Percentiles rank a stretch among this genome's conserved stretches.
These are phyloP conservation scores for Tinea semifulvella DNA, from an alignment of 2,888 invertebrate genomes.

Conservation along the genomic window DNA sequence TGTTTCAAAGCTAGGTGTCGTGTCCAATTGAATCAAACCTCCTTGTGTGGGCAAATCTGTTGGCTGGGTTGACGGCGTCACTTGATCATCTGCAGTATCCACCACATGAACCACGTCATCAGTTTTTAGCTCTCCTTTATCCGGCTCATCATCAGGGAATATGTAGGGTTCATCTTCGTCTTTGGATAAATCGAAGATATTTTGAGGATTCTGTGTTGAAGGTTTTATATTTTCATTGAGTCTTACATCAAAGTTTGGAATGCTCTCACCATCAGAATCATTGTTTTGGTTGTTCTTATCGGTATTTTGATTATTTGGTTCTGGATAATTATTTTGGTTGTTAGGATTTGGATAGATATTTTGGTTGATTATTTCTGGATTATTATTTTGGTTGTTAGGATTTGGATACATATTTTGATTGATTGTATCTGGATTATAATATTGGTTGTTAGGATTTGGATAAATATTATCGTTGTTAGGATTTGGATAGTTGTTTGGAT, in stretches of 20 bases:
- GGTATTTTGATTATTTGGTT: background rate
- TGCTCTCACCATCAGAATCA: background rate
- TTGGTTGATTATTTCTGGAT: background rate
- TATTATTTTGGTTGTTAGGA: background rate
- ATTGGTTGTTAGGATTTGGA: background rate
- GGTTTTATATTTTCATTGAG: background rate
- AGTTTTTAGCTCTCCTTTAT: background rate
- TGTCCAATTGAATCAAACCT: background rate
- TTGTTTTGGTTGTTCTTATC: background rate
- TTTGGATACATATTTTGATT: background rate
- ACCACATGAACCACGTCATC: background rate
- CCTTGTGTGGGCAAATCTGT: background rate
- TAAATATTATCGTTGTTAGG: background rate
- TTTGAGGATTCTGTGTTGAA: background rate
- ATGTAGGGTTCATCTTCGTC: background rate
- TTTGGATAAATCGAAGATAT: background rate
- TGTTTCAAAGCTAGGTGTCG: background rate
- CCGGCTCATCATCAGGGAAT: constrained; percentile 2
- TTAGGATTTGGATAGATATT: background rate
- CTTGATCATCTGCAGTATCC: background rate
- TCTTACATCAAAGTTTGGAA: constrained; percentile 9
- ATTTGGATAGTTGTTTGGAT: too few species aligned
- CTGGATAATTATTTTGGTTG: background rate
- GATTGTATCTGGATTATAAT: background rate
- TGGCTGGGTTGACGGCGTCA: background rate